Evolutionary conservation across 2,113 vertebrate species (phyloP).

Genomic region (Xyrauchen texanus): DNA sequence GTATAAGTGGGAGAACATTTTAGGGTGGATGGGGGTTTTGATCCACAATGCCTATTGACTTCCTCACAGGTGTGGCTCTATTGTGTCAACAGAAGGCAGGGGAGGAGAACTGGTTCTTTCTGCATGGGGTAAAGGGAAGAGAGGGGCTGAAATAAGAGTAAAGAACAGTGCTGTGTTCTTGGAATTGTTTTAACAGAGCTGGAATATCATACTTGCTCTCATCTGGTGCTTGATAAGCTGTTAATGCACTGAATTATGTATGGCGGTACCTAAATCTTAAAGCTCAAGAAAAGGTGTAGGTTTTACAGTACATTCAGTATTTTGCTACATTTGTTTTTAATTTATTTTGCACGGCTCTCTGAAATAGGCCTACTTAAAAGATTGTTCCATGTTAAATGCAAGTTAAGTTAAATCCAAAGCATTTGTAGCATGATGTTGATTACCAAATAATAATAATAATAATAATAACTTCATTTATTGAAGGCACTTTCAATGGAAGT

Average conservation of each 20-base stretch:
- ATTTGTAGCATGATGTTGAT: neutral
- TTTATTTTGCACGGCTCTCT: too few relatives aligned
- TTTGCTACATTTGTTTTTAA: too few relatives aligned
- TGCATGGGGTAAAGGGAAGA: constrained; percentile 9
- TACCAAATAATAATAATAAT: too few relatives aligned
- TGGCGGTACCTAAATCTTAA: too few relatives aligned
- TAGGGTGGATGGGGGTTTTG: constrained; percentile 4
- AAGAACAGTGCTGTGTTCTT: constrained; percentile 15
- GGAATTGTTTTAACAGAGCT: neutral
- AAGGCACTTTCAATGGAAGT: too few relatives aligned
- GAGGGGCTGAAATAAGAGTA: constrained; percentile 49
- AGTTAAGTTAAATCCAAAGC: neutral
- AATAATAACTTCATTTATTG: too few relatives aligned
- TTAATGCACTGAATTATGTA: too few relatives aligned
- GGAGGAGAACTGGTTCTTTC: constrained; percentile 42
- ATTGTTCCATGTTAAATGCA: neutral
- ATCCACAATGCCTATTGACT: constrained; percentile 39
- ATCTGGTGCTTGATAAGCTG: neutral
- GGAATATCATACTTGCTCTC: neutral
- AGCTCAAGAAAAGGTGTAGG: too few relatives aligned
- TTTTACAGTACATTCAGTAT: too few relatives aligned
- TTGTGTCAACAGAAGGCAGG: constrained; percentile 56
- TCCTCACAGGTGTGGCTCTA: constrained; percentile 55
- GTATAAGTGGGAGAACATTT: constrained; percentile 12
- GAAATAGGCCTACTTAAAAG: neutral